phyloP scores from a whole-genome alignment of 37 sponge, comb jelly and placozoan genomes.

The Ephydatia muelleri region DNA sequence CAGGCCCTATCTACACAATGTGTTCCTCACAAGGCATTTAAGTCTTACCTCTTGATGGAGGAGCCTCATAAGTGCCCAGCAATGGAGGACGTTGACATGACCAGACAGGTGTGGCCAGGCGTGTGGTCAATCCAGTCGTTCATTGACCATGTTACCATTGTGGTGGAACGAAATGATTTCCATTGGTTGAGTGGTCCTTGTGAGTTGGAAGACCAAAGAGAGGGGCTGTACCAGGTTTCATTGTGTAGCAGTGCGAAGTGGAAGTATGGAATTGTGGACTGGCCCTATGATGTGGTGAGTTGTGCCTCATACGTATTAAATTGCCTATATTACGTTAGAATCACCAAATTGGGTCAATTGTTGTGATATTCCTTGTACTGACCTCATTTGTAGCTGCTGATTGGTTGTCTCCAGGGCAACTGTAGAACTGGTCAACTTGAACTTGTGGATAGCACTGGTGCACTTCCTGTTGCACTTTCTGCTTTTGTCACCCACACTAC shows the following conservation, averaged over 20 bases:
- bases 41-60: neutral
- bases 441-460: conserved; percentile 19
- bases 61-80: neutral
- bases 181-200: neutral
- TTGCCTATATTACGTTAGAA: too few relatives aligned
- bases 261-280: neutral
- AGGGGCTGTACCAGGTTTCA: neutral
- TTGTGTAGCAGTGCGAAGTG: neutral
- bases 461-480: neutral
- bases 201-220: neutral
- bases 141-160: neutral
- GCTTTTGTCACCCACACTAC: too few relatives aligned
- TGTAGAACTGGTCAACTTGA: conserved; percentile 13
- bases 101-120: neutral
- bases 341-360: too few relatives aligned
- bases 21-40: neutral
- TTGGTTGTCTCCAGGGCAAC: conserved; percentile 27
- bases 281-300: neutral
- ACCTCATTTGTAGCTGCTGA: conserved; percentile 14
- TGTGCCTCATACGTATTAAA: neutral
- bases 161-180: neutral
- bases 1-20: neutral
- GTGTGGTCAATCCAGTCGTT: neutral
- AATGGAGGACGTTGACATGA: neutral
- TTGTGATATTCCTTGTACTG: neutral